phyloP scores from a whole-genome alignment of 2,113 vertebrate species.

The Neolamprologus caudopunctatus region DNA sequence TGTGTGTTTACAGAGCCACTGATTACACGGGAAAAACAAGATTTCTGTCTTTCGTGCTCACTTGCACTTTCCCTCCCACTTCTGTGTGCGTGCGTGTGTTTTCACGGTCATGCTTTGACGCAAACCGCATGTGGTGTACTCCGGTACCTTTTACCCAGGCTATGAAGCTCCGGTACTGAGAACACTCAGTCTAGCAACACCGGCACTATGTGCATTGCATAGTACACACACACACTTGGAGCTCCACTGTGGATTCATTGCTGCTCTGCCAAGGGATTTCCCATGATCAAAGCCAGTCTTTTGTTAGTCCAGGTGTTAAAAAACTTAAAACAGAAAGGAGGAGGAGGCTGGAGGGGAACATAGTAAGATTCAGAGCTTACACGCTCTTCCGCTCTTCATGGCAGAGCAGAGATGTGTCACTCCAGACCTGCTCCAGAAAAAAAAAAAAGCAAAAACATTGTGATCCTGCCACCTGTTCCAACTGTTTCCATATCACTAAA shows the following conservation, averaged over 20 bases:
- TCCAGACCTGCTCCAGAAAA: conserved; percentile 2
- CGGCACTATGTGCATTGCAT: conserved; percentile 27
- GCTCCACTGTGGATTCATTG: conserved; percentile 44
- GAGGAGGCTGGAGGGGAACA: conserved; percentile 29
- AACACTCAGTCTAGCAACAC: conserved; percentile 34
- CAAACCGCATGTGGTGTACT: conserved; percentile 9
- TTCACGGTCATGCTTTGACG: conserved; percentile 13
- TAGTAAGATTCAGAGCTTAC: conserved; percentile 30
- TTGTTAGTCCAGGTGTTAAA: conserved; percentile 74
- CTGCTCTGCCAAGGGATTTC: conserved; percentile 67
- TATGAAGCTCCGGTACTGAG: conserved; percentile 4
- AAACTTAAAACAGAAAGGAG: conserved; percentile 66
- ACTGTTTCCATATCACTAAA: neutral
- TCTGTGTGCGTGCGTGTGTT: neutral
- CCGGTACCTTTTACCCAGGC: neutral
- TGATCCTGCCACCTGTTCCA: conserved; percentile 11
- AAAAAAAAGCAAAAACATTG: neutral
- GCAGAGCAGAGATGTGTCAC: conserved; percentile 9
- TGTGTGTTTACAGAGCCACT: conserved; percentile 55
- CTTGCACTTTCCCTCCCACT: conserved; percentile 11
- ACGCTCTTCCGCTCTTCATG: conserved; percentile 20
- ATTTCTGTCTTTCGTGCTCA: conserved; percentile 47
- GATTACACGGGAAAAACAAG: conserved; percentile 60
- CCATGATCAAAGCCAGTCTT: conserved; percentile 72
- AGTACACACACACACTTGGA: neutral